Base-by-base conservation (phyloP, 1,140 invertebrate genomes). In the Diorhabda elongata region DNA sequence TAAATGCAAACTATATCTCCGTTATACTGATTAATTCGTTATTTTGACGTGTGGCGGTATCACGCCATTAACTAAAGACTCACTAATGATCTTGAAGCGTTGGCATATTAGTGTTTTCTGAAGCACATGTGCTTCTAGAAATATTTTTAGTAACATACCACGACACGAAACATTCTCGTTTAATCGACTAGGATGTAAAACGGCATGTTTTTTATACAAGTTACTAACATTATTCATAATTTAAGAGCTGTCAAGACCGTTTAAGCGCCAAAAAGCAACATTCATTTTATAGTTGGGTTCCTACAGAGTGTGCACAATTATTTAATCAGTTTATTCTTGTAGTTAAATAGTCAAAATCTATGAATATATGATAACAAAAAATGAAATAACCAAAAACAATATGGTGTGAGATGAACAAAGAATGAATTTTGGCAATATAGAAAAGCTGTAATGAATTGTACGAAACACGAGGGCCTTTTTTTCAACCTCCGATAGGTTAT, bases 11-110 rank as follows among this genome's bases (percentile, higher is more conserved):
- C 26, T 26, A 58, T 11, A 42, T 44, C 66, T 47, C 65, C 44
- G 52, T 64, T 63, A 70, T 57, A 71, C 71, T 78, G 77, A 78
- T 78, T 78, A 78, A 78, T 78, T 75, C 73, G 73, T 78, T 78
- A 78, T 78, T 78, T 78, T 78, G 77, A 78, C 77, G 70, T 69
- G 65, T 59, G 66, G 70, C 71, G 72, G 74, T 78, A 75, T 78
- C 71, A 75, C 71, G 70, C 75, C 76, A 77, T 78, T 77, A 77
- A 74, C 76, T 72, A 71, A 72, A 71, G 69, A 74, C 70, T 69
- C 73, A 67, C 71, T 75, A 75, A 75, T 75, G 73, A 75, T 69
- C 65, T 64, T 66, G 62, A 72, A 73, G 71, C 73, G 74, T 69
- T 78, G 75, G 75, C 76, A 78, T 78, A 78, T 78, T 78, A 76